A percentile compares a stretch with the other conserved stretches of the same genome.
Conservation (phyloP, 2,113 vertebrate species). For the Oncorhynchus clarkii region DNA sequence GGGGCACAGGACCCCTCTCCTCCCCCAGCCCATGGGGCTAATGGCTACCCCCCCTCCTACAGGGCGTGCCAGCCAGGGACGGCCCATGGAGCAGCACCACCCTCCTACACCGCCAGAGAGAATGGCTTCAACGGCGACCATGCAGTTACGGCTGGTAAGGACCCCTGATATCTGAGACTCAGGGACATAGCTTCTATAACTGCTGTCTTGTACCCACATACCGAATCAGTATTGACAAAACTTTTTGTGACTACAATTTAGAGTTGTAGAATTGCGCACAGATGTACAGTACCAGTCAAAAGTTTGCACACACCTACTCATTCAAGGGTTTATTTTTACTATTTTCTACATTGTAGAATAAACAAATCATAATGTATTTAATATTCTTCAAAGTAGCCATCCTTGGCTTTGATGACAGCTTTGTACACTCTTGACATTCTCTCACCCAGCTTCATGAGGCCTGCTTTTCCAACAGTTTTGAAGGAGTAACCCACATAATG, state of each 20-base stretch:
- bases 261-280: not conserved
- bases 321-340: too few relatives aligned
- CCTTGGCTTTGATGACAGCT: too few relatives aligned
- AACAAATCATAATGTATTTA: too few relatives aligned
- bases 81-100: conserved; percentile 64
- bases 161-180: not conserved
- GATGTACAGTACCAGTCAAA: too few relatives aligned
- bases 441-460: too few relatives aligned
- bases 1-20: conserved; percentile 80
- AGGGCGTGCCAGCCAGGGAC: conserved; percentile 79
- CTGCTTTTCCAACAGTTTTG: too few relatives aligned
- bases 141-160: conserved; percentile 91
- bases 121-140: conserved; percentile 95
- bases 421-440: too few relatives aligned
- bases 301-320: too few relatives aligned
- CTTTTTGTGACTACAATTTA: not conserved
- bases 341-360: too few relatives aligned
- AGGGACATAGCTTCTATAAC: not conserved
- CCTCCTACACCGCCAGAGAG: conserved; percentile 82
- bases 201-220: too few relatives aligned
- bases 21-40: conserved; percentile 81
- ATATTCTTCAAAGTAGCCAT: too few relatives aligned
- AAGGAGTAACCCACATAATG: too few relatives aligned
- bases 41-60: conserved; percentile 86
- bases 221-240: not conserved